These are phyloP conservation scores for Montifringilla adamsi DNA, from an alignment of 2,113 vertebrate genomes.

Conservation along the genomic window DNA sequence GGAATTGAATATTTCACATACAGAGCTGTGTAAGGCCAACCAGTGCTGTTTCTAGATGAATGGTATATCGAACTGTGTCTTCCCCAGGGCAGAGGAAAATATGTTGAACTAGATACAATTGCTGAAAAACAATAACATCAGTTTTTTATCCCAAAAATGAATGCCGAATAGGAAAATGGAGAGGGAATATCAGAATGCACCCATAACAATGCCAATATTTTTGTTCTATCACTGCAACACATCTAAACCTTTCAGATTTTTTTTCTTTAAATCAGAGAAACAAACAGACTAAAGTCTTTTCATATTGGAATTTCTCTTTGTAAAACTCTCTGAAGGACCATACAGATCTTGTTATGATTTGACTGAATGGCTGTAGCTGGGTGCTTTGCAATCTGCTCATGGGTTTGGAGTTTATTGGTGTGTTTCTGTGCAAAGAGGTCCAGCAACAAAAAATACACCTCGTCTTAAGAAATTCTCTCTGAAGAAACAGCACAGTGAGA, in stretches of 20 bases:
- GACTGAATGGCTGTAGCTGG: constrained; percentile 32
- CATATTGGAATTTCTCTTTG: not conserved
- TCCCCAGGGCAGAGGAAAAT: not conserved
- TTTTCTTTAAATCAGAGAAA: not conserved
- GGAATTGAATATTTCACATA: not conserved
- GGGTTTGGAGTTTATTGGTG: not conserved
- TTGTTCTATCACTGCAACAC: not conserved
- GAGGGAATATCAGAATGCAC: constrained; percentile 2
- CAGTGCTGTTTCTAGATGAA: not conserved
- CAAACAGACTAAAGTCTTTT: not conserved
- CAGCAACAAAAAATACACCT: not conserved
- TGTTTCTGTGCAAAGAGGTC: constrained; percentile 4
- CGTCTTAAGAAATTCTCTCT: constrained; percentile 14
- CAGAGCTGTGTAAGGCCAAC: not conserved
- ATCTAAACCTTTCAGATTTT: not conserved
- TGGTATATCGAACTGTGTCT: not conserved
- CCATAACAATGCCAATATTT: not conserved
- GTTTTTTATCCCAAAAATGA: constrained; percentile 50
- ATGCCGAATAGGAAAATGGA: constrained; percentile 21
- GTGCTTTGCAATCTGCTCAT: not conserved
- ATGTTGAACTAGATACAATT: not conserved
- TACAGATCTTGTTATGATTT: not conserved
- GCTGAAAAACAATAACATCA: not conserved
- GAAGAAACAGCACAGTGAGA: not conserved
- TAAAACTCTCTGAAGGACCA: not conserved